Conservation (phyloP, 2,113 vertebrate species). For the Thalassoma bifasciatum region DNA sequence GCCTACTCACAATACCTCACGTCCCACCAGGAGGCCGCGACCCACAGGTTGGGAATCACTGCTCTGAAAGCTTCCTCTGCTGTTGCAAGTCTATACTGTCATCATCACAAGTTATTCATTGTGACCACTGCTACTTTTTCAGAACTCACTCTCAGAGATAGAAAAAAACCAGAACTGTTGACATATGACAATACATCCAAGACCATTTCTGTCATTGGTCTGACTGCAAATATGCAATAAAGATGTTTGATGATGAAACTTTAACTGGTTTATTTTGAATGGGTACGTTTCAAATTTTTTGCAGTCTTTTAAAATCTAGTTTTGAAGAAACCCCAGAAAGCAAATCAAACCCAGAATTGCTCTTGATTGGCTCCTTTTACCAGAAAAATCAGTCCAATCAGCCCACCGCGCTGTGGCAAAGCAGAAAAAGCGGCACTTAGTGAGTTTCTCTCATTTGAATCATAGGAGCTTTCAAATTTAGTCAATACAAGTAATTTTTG, state of each 20-base stretch:
- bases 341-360: conserved; percentile 18
- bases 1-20: too few species aligned
- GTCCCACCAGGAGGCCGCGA: too few species aligned
- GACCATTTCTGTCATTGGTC: background rate
- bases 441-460: conserved; percentile 37
- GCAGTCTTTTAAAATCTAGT: conserved; percentile 3
- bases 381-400: conserved; percentile 50
- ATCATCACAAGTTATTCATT: too few species aligned
- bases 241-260: background rate
- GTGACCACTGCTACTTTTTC: too few species aligned
- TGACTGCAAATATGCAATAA: background rate
- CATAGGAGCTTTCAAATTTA: conserved; percentile 22
- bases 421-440: conserved; percentile 21
- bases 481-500: conserved; percentile 27
- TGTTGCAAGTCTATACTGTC: too few species aligned
- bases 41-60: too few species aligned
- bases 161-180: background rate
- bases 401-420: background rate
- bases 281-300: background rate
- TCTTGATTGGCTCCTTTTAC: conserved; percentile 17
- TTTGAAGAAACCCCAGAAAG: conserved; percentile 21
- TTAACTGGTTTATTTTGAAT: conserved; percentile 17
- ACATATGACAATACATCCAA: too few species aligned
- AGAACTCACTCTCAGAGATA: too few species aligned
- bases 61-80: too few species aligned